Evolutionary conservation across 2,797 vertebrate genomes (phyloP), one percentile per base, ranked within the genome.

Genomic region (Darevskia mixta): DNA sequence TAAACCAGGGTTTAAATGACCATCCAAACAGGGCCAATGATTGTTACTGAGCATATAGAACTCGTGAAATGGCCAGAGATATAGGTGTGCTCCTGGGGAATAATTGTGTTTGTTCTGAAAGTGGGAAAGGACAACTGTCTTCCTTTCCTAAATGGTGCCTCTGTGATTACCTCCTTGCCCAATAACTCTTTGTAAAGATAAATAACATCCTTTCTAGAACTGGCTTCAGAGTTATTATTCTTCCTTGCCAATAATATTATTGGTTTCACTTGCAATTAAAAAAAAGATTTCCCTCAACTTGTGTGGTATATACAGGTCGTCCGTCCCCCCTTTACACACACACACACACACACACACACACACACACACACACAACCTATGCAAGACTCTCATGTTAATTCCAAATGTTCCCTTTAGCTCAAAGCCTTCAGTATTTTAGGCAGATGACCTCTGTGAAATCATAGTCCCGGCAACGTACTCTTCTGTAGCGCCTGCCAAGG

Each of bases 351-450:
- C 38, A 41, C 38, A 41, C 38, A 41, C 38, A 38, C 38, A 38
- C 11, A 49, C 45, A 49, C 11, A 55, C 49, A 55, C 13, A 55
- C 81, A 18, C 75, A 27, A 88, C 38, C n/a, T 90, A 35, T 88
- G 94, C 73, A 89, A 86, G 84, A 85, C 85, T 87, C 45, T 58
- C 83, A 80, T 73, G 32, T 90, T 93, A 86, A 13, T 32, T 87
- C 49, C 61, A 92, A 93, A 92, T 92, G 71, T 20, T 23, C 61
- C 79, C 86, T 91, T 90, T 8, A 85, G 77, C 90, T 92, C 80
- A 82, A 49, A 89, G 9, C 45, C 43, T n/a, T 72, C 32, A 78
- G 27, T 11, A 49, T 67, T 90, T 94, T 90, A 91, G 61, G 27
- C 58, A 91, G 86, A 91, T 66, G 1, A 58, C 67, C 3, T 45